Percentiles rank a stretch among this genome's conserved stretches.
phyloP scores from a whole-genome alignment of 2,797 vertebrate genomes.

The Alcedo atthis region DNA sequence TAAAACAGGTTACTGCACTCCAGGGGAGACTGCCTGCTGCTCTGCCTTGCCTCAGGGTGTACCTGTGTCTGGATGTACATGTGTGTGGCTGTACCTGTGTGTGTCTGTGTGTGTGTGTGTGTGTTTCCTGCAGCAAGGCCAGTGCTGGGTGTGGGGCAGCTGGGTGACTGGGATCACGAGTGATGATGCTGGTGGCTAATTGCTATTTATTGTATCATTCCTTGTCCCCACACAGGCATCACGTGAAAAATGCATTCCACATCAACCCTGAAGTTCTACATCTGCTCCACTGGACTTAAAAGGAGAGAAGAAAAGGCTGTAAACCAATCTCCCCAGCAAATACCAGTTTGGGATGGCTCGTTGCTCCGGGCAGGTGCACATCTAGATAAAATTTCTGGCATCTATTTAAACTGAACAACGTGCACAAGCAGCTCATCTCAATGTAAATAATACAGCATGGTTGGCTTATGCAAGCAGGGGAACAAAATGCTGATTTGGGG shows the following conservation, averaged over 20 bases:
- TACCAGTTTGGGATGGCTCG: constrained; percentile 72
- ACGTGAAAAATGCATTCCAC: constrained; percentile 69
- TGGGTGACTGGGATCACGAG: neutral
- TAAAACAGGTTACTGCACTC: neutral
- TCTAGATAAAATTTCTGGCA: constrained; percentile 83
- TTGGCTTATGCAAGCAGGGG: constrained; percentile 30
- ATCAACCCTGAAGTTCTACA: constrained; percentile 72
- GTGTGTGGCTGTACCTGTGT: too few relatives aligned
- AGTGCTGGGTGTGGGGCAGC: neutral
- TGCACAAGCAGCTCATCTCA: constrained; percentile 77
- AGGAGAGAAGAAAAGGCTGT: constrained; percentile 79
- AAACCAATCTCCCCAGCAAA: constrained; percentile 82
- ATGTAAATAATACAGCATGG: constrained; percentile 77
- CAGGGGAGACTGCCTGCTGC: neutral
- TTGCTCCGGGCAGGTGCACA: constrained; percentile 77
- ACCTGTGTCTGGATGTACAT: too few relatives aligned
- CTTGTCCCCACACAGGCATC: constrained; percentile 68
- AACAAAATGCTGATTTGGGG: neutral
- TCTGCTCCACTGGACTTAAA: constrained; percentile 80
- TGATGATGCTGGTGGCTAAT: constrained; percentile 2
- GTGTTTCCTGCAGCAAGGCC: neutral
- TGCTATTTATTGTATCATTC: constrained; percentile 61
- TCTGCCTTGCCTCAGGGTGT: neutral
- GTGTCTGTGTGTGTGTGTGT: too few relatives aligned
- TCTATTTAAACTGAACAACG: constrained; percentile 83